Percentiles rank a stretch among this genome's conserved stretches.
Conservation (phyloP, 2,888 invertebrate species). For the Eugnorisma glareosa region DNA sequence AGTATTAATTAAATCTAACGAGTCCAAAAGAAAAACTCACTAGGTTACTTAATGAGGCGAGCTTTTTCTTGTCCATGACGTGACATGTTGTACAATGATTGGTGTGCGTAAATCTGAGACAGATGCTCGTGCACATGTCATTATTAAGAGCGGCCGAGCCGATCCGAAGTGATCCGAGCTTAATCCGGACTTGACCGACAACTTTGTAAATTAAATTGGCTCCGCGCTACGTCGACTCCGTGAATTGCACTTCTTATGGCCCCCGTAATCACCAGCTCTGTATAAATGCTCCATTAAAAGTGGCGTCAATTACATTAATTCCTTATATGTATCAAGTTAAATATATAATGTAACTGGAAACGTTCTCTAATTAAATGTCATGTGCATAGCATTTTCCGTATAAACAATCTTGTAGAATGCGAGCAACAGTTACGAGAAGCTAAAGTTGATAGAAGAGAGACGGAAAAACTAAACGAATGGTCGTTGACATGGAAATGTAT, state of each 20-base stretch:
- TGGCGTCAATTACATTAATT: conserved; percentile 87
- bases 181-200: conserved; percentile 85
- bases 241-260: conserved; percentile 85
- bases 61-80: conserved; percentile 34
- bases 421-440: conserved; percentile 74
- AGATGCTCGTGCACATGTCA: conserved; percentile 78
- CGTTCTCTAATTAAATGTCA: conserved; percentile 84
- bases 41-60: conserved; percentile 24
- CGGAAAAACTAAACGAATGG: conserved; percentile 73
- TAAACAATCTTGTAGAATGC: conserved; percentile 82
- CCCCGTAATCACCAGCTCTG: conserved; percentile 82
- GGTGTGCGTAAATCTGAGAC: conserved; percentile 75
- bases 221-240: conserved; percentile 80
- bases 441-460: conserved; percentile 69
- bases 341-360: conserved; percentile 79
- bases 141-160: conserved; percentile 76
- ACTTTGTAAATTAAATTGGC: conserved; percentile 89
- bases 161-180: conserved; percentile 69
- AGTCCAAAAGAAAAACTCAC: conserved; percentile 21
- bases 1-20: conserved; percentile 28
- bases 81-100: conserved; percentile 65
- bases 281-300: conserved; percentile 88
- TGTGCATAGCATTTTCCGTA: conserved; percentile 81
- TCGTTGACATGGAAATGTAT: conserved; percentile 65
- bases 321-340: conserved; percentile 84